Conservation (phyloP, 2,888 invertebrate genomes). For the Caenorhabditis plicata region DNA sequence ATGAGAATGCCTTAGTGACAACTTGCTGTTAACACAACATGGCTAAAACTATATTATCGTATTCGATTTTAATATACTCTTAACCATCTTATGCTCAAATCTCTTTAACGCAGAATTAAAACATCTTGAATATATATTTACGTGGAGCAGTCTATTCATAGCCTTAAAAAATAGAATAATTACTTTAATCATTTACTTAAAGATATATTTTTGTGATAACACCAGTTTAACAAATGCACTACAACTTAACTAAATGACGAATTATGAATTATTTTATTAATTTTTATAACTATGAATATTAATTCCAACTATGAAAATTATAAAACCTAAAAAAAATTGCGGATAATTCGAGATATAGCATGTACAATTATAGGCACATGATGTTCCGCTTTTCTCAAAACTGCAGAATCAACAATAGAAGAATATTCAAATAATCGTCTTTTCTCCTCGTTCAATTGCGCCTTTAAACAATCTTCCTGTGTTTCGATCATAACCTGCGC, state of each 20-base stretch:
- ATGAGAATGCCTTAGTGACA: slow-evolving; percentile 16
- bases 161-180: background rate
- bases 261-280: background rate
- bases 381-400: slow-evolving; percentile 74
- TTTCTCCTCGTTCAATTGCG: slow-evolving; percentile 72
- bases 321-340: slow-evolving; percentile 74
- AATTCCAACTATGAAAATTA: slow-evolving; percentile 1
- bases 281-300: background rate
- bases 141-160: slow-evolving; percentile 1
- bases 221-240: background rate
- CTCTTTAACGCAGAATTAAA: background rate
- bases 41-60: background rate
- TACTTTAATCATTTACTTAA: background rate
- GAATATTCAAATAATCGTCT: slow-evolving; percentile 73
- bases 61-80: too few species aligned
- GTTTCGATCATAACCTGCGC: slow-evolving; percentile 88
- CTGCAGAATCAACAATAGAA: slow-evolving; percentile 67
- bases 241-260: background rate
- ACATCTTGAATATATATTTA: background rate
- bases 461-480: slow-evolving; percentile 72
- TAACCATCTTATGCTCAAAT: too few species aligned
- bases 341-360: slow-evolving; percentile 77
- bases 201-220: background rate
- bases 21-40: slow-evolving; percentile 26
- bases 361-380: slow-evolving; percentile 80